These are phyloP conservation scores for Paragorgia papillata DNA, from an alignment of 92 coral and sea anemone species.

Conservation along the genomic window DNA sequence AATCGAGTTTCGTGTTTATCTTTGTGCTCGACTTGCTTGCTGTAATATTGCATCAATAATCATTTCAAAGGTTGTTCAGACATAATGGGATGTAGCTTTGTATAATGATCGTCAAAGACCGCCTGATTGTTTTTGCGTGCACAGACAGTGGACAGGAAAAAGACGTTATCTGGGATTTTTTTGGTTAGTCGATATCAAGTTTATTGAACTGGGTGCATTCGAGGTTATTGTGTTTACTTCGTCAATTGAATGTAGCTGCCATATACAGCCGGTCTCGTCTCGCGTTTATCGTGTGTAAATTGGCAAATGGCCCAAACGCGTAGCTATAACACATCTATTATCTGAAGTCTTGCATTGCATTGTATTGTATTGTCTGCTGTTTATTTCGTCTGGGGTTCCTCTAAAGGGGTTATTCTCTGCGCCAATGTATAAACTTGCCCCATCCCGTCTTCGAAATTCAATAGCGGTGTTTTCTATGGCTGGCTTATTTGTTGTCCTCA, in stretches of 20 bases:
- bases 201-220: neutral
- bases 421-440: conserved; percentile 2
- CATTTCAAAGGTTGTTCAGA: too few relatives aligned
- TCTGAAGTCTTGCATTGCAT: conserved; percentile 9
- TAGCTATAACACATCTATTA: too few relatives aligned
- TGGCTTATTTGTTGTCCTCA: conserved; percentile 6
- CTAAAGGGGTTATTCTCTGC: neutral
- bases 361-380: neutral
- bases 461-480: neutral
- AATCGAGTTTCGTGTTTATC: neutral
- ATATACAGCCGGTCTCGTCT: too few relatives aligned
- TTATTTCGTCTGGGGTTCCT: neutral
- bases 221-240: conserved; percentile 1
- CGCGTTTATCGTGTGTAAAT: too few relatives aligned
- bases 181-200: neutral
- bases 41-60: too few relatives aligned
- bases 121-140: neutral
- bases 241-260: too few relatives aligned
- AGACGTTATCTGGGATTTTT: conserved; percentile 3
- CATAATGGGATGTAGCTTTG: neutral
- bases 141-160: neutral
- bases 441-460: conserved; percentile 4
- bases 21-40: neutral
- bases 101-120: neutral
- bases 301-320: too few relatives aligned